Percentiles rank a stretch among this genome's conserved stretches.
phyloP scores from a whole-genome alignment of 2,888 invertebrate genomes.

The Seira ritae region DNA sequence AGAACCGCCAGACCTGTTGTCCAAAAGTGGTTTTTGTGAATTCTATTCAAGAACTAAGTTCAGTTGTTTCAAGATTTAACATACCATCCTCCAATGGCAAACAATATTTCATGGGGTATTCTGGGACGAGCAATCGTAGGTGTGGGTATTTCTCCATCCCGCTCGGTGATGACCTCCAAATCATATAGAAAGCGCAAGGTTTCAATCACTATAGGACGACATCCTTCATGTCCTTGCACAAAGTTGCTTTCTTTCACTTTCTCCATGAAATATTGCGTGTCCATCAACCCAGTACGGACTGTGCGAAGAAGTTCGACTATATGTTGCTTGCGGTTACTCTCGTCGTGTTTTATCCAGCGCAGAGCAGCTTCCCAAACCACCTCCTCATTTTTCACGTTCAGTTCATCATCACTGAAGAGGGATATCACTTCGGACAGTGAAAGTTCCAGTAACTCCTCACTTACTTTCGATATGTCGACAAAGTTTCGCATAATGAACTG shows the following conservation, averaged over 20 bases:
- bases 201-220: conserved; percentile 92
- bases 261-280: conserved; percentile 93
- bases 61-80: neutral
- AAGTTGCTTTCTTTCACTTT: conserved; percentile 88
- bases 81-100: conserved; percentile 81
- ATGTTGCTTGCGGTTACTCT: conserved; percentile 83
- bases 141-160: conserved; percentile 89
- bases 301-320: conserved; percentile 88
- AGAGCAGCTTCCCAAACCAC: conserved; percentile 90
- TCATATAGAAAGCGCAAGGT: conserved; percentile 94
- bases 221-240: conserved; percentile 88
- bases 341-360: conserved; percentile 90
- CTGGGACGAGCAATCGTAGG: conserved; percentile 85
- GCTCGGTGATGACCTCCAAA: conserved; percentile 88
- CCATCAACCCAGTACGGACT: conserved; percentile 88
- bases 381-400: conserved; percentile 92
- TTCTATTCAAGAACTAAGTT: neutral
- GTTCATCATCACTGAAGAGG: conserved; percentile 86
- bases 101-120: conserved; percentile 91
- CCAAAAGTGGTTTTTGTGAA: neutral
- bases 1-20: conserved; percentile 62
- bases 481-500: conserved; percentile 87
- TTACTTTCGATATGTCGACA: conserved; percentile 82
- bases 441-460: conserved; percentile 85
- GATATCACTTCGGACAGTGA: conserved; percentile 84